Conservation (phyloP, 2,113 vertebrate species). For the Crotalus helleri region DNA sequence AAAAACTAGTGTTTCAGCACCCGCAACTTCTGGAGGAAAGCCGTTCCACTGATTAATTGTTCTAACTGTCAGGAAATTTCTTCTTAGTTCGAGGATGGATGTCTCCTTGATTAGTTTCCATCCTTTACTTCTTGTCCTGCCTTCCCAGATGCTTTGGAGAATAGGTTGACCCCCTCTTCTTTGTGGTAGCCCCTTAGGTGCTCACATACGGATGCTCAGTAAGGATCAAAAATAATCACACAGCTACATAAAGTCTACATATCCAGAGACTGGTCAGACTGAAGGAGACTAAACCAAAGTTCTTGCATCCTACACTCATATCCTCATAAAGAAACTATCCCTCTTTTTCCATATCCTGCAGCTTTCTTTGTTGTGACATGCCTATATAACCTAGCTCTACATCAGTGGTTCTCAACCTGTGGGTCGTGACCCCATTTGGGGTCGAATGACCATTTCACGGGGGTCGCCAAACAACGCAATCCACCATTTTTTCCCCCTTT, state of each 20-base stretch:
- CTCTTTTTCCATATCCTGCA: not conserved
- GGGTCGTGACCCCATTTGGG: too few relatives aligned
- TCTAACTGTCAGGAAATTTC: not conserved
- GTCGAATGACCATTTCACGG: too few relatives aligned
- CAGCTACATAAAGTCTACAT: not conserved
- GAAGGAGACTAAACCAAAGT: not conserved
- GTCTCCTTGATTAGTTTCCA: not conserved
- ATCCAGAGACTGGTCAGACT: not conserved
- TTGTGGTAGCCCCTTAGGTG: not conserved
- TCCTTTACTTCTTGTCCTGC: not conserved
- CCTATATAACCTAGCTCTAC: rapidly evolving
- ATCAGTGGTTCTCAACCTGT: not conserved
- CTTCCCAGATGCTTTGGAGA: not conserved
- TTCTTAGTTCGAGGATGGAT: not conserved
- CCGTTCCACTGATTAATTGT: not conserved
- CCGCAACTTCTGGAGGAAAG: not conserved
- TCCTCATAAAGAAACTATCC: not conserved
- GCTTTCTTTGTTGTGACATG: not conserved
- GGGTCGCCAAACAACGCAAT: too few relatives aligned
- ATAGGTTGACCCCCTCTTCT: not conserved
- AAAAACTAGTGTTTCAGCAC: not conserved
- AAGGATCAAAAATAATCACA: not conserved
- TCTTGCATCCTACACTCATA: not conserved
- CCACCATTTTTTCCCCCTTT: too few relatives aligned
- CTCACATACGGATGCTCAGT: not conserved